Percentiles rank a stretch among this genome's conserved stretches.
These are phyloP conservation scores for Melierax canorus DNA, from an alignment of 2,113 vertebrate species.

Conservation along the genomic window DNA sequence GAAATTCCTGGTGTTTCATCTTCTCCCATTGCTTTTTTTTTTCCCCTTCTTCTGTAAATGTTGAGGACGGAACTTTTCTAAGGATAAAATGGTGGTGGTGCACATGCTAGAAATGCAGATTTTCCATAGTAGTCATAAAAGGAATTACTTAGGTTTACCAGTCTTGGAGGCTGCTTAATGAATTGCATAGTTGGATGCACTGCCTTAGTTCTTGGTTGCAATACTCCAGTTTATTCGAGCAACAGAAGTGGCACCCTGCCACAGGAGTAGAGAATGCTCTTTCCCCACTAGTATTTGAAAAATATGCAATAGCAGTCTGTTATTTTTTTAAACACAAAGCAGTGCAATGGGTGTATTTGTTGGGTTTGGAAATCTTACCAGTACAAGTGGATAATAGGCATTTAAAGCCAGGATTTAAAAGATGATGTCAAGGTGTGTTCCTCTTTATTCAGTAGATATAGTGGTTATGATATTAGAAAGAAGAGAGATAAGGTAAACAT, in stretches of 20 bases:
- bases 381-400: neutral
- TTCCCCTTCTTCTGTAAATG: neutral
- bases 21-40: neutral
- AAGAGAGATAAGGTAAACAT: neutral
- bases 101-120: neutral
- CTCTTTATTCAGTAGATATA: neutral
- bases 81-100: neutral
- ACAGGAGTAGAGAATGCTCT: slow-evolving; percentile 19
- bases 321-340: neutral
- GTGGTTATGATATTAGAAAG: neutral
- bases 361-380: neutral
- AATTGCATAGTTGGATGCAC: neutral
- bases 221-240: neutral
- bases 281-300: slow-evolving; percentile 26
- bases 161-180: neutral
- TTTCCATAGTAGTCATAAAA: neutral
- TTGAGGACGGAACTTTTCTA: neutral
- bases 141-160: neutral
- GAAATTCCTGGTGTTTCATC: neutral
- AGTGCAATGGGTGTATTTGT: neutral
- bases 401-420: neutral
- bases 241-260: slow-evolving; percentile 12
- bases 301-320: slow-evolving; percentile 27
- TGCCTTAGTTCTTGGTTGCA: neutral
- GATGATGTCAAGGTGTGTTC: neutral